Base-by-base conservation (phyloP, 2,797 vertebrate species). In the Loriculus beryllinus region DNA sequence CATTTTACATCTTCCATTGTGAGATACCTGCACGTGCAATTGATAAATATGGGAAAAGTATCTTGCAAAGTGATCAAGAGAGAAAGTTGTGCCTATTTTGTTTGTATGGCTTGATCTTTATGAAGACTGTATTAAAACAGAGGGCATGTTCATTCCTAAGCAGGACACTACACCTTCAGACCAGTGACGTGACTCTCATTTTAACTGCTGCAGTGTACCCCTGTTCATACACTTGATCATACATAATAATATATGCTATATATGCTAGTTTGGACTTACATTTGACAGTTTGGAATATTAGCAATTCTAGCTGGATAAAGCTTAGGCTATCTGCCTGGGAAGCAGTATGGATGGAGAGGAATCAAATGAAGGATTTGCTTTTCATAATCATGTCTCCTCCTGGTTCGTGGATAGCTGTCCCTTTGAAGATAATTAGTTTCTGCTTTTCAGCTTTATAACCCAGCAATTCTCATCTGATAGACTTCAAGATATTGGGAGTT, bases 371-470 rank as follows among this genome's bases (percentile, higher is more conserved):
- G 69, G 64, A 87, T 75, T 86, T 89, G 62, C 75, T 92, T 92
- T 85, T 64, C 57, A 65, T 85, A 51, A 82, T 37, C 54, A 6
- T 7, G 42, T 64, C 76, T 88, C 49, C 64, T 85, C 47, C 59
- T 3, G 14, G 78, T 75, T 75, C 1, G 6, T 31, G 71, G 79
- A 42, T 79, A 75, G 62, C 82, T 81, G 51, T 64, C 76, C 84
- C 84, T 93, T 87, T 94, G 86, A 95, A 91, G 90, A 91, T 65
- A 92, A 90, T 74, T 57, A 42, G n/a, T 82, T 88, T 80, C 72
- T 85, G 42, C 2, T 81, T 75, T 82, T 80, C 76, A 56, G 83
- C 76, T 82, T 75, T 60, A 39, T 79, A 86, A 75, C 65, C 62
- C 57, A 82, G 31, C 48, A 77, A 6, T 57, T 86, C 42, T 83